Conservation (phyloP, 2,888 invertebrate species). For the Acronicta psi region DNA sequence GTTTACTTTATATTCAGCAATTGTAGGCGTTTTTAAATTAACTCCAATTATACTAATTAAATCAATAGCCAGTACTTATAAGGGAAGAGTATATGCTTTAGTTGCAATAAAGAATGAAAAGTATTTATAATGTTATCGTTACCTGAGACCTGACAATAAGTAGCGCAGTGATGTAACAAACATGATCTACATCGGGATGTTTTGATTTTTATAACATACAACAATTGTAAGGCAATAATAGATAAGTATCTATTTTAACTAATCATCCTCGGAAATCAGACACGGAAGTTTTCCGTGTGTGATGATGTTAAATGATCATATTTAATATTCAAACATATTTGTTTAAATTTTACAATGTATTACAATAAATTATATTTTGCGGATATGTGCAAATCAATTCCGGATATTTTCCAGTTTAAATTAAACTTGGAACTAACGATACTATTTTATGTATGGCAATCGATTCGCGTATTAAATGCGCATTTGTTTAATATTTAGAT, state of each 20-base stretch:
- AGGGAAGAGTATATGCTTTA: constrained; percentile 13
- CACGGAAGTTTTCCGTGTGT: too few species aligned
- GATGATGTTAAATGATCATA: neutral
- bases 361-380: constrained; percentile 12
- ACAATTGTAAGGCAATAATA: neutral
- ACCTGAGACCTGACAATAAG: constrained; percentile 6
- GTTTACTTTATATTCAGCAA: constrained; percentile 11
- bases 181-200: constrained; percentile 2
- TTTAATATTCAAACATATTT: neutral
- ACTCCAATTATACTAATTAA: constrained; percentile 38
- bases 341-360: constrained; percentile 1
- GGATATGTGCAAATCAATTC: constrained; percentile 21
- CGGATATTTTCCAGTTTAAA: constrained; percentile 38
- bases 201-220: neutral
- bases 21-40: constrained; percentile 5
- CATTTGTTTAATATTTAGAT: constrained; percentile 9
- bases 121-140: constrained; percentile 37
- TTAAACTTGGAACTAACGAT: constrained; percentile 13
- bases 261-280: too few species aligned
- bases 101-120: constrained; percentile 23
- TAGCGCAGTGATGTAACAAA: constrained; percentile 17
- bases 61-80: constrained; percentile 5
- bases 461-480: neutral
- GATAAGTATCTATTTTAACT: too few species aligned
- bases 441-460: constrained; percentile 2